phyloP scores from a whole-genome alignment of 2,797 vertebrate species.

The Oreochromis grahami region DNA sequence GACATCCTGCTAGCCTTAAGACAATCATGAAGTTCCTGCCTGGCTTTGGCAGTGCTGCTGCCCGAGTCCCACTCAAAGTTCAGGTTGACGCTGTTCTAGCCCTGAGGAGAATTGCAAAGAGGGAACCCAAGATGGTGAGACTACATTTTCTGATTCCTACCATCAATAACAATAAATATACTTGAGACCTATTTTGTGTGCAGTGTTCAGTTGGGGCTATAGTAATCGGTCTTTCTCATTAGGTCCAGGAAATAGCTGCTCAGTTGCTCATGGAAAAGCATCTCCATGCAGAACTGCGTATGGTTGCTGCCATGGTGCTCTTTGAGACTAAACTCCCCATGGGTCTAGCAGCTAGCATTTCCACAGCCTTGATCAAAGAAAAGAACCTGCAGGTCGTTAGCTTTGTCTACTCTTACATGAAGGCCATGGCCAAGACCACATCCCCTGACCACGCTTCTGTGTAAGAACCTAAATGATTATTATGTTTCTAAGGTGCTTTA shows the following conservation, averaged over 20 bases:
- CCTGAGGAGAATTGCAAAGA: slow-evolving; percentile 77
- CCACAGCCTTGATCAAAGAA: slow-evolving; percentile 73
- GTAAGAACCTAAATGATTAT: slow-evolving; percentile 70
- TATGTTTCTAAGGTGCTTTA: neutral
- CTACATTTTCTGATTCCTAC: neutral
- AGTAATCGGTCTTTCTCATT: slow-evolving; percentile 12
- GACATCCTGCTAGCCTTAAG: slow-evolving; percentile 77
- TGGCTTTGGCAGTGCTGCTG: slow-evolving; percentile 56
- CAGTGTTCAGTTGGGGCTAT: neutral
- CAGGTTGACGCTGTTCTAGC: slow-evolving; percentile 69
- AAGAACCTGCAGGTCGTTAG: slow-evolving; percentile 78
- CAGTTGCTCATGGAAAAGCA: slow-evolving; percentile 77
- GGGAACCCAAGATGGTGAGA: slow-evolving; percentile 69
- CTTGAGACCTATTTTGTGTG: neutral
- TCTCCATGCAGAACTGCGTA: slow-evolving; percentile 72
- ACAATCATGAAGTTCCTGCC: slow-evolving; percentile 77
- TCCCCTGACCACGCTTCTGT: slow-evolving; percentile 73
- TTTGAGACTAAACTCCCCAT: slow-evolving; percentile 81
- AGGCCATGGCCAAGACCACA: slow-evolving; percentile 76
- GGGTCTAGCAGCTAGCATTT: slow-evolving; percentile 67
- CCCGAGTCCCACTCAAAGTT: slow-evolving; percentile 55
- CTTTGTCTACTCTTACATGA: slow-evolving; percentile 81
- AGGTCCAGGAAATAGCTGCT: slow-evolving; percentile 80
- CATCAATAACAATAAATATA: neutral
- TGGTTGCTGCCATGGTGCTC: slow-evolving; percentile 74